These are phyloP conservation scores for Ameiurus melas DNA, from an alignment of 2,113 vertebrate species.

Conservation along the genomic window DNA sequence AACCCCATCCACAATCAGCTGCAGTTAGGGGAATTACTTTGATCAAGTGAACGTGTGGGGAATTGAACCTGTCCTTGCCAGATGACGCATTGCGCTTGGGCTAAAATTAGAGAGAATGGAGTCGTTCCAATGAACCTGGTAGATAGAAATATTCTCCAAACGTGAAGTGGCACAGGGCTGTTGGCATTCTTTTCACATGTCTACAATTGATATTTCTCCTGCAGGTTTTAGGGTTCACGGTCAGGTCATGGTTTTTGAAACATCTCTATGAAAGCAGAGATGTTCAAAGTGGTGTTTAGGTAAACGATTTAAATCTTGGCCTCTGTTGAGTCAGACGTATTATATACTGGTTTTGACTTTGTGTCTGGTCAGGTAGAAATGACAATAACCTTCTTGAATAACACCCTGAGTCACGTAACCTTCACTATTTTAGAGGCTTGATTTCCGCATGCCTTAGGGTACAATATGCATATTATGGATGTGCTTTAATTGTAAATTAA, in stretches of 20 bases:
- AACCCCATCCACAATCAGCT: background rate
- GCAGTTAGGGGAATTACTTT: background rate
- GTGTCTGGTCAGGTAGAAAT: background rate
- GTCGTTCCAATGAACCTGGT: background rate
- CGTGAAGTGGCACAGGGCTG: background rate
- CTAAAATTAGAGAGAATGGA: background rate
- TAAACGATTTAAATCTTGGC: background rate
- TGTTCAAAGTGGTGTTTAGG: background rate
- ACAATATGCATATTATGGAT: conserved; percentile 19
- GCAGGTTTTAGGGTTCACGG: background rate
- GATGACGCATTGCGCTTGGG: background rate
- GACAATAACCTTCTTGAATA: background rate
- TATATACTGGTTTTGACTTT: too few species aligned
- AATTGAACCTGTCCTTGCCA: conserved; percentile 5
- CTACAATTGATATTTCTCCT: background rate
- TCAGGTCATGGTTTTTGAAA: background rate
- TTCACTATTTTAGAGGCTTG: background rate
- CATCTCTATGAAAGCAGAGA: background rate
- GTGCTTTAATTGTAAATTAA: conserved; percentile 35
- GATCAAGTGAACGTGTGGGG: background rate
- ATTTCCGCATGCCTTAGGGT: conserved; percentile 12
- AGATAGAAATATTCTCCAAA: background rate
- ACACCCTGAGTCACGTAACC: background rate
- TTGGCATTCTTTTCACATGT: background rate
- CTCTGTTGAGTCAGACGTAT: background rate